Evolutionary conservation across 2,888 invertebrate genomes (phyloP), one percentile per base, ranked within the genome.

Genomic region (Apodemia duryi): DNA sequence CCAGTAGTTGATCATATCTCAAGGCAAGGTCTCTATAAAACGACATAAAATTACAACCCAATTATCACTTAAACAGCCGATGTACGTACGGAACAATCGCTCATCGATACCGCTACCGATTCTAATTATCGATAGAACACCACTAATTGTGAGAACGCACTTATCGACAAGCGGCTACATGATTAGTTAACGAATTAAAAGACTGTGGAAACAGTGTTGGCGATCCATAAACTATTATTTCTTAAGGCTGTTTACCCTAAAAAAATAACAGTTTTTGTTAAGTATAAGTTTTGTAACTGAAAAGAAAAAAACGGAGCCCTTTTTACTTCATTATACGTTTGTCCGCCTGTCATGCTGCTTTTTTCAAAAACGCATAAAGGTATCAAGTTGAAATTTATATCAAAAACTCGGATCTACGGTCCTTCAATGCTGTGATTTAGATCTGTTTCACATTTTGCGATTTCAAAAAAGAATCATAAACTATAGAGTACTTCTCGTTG

Each of bases 111-210:
- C 68, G 71, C 69, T 71, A 68, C 76, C 78, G 88, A 88, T 88
- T 75, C 84, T 84, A 88, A 88, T 88, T 88, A 88, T 84, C 86
- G 88, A 88, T 87, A 87, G 82, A 69, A 77, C 79, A 78, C 71
- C 80, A 82, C 85, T 84, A 84, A 85, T 84, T 85, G 82, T 80
- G 80, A 75, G 76, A 75, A 73, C 77, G 77, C 73, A 83, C 54
- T 63, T 63, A 54, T 43, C 57, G 57, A 57, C 57, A 57, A 52
- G 32, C 32, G 57, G 35, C 57, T 32, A 32, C 57, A 32, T 57
- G 11, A 57, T 57, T 51, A 13, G 11, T 28, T 57, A 13, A 57
- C 29, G 57, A 57, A 32, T 32, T 57, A 57, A 57, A 57, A 35
- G 57, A 13, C 32, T 13, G 29, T 43, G 46, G 46, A 9, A 32